Base-by-base conservation (phyloP, 2,113 vertebrate genomes). In the Hyaena hyaena region DNA sequence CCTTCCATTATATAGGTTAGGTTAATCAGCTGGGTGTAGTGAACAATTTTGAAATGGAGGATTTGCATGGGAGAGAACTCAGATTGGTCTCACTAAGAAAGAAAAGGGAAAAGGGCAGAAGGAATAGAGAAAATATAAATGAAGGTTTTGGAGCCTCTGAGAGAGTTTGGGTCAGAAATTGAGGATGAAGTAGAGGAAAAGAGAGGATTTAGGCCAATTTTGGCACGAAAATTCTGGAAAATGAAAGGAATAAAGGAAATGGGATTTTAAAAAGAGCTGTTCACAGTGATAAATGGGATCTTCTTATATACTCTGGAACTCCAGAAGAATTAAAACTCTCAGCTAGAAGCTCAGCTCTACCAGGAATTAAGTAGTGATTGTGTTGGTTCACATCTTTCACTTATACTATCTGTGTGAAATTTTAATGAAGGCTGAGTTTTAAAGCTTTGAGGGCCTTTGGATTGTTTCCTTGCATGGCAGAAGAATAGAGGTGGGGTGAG, bases 191-290 rank as follows among this genome's bases (percentile, higher is more conserved):
- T 74, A 35, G 45, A 93, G n/a, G 23, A 55, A 84, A 43, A 39
- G 15, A 48, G 31, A 79, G 71, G 26, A 45, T 69, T 39, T 66
- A 73, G 39, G n/a, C 16, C 45, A 88, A 14, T 19, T 66, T 91
- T 31, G 19, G 26, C 45, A 28, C 28, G 17, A 83, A 87, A 86
- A 61, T 9, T 39, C 45, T 35, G 35, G 39, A 83, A 93, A 94
- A 68, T n/a, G n/a, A 96, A 66, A 96, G 66, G 55, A 87, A 65
- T 28, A 58, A 83, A 65, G 50, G 33, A 93, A 93, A 92, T 43
- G 7, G 19, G 35, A n/a, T 82, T 83, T 71, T 66, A 10, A 8
- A 71, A 58, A 76, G 50, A 80, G 23, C 55, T 33, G 2, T 35
- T 97, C 10, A 24, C 16, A 16, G 39, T 53, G 68, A 33, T 77